Percentiles rank a stretch among this genome's conserved stretches.
phyloP scores from a whole-genome alignment of 2,113 vertebrate genomes.

The Mus pahari region DNA sequence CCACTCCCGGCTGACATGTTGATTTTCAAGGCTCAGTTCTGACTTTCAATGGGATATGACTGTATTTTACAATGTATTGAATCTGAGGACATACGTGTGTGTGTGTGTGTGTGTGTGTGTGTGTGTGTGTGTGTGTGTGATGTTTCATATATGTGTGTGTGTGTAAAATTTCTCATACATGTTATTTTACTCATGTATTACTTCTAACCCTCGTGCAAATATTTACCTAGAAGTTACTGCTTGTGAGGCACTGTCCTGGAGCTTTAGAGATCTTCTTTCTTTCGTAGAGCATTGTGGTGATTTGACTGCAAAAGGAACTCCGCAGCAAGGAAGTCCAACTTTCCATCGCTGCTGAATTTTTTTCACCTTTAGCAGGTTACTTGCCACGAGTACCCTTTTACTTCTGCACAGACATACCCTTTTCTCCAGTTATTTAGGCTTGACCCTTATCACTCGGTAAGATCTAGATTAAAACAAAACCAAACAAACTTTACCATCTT shows the following conservation, averaged over 20 bases:
- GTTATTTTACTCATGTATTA: not conserved
- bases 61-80: not conserved
- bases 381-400: not conserved
- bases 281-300: not conserved
- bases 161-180: not conserved
- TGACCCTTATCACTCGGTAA: not conserved
- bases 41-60: not conserved
- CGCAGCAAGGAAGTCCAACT: fast-evolving
- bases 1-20: constrained; percentile 12
- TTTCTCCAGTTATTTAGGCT: not conserved
- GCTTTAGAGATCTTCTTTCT: not conserved
- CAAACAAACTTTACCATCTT: not conserved
- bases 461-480: not conserved
- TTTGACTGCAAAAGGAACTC: constrained; percentile 8
- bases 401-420: not conserved
- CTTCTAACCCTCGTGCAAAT: not conserved
- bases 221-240: not conserved
- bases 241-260: not conserved
- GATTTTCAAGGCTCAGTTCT: not conserved
- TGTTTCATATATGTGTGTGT: no score
- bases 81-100: not conserved
- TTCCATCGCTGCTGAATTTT: not conserved
- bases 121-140: no score
- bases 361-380: not conserved
- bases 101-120: no score